These are phyloP conservation scores for Sorex maritimensis DNA, from an alignment of 2,797 vertebrate species.

Conservation along the genomic window DNA sequence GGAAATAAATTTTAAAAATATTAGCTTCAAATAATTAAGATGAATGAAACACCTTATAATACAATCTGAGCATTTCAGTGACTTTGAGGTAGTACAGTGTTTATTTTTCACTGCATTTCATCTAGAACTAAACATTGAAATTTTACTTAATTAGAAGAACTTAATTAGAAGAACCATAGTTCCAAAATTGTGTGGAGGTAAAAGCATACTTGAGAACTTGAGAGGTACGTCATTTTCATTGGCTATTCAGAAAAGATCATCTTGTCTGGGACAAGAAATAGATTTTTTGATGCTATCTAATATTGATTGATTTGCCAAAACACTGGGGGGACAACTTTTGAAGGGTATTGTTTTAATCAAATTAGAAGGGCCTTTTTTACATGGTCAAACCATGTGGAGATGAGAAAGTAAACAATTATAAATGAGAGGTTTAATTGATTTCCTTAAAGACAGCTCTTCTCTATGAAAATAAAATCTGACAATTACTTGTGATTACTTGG, in stretches of 20 bases:
- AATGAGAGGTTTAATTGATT: conserved; percentile 44
- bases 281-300: conserved; percentile 88
- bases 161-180: conserved; percentile 62
- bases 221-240: conserved; percentile 79
- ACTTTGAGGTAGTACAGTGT: conserved; percentile 54
- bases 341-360: conserved; percentile 83
- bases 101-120: conserved; percentile 63
- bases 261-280: conserved; percentile 81
- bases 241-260: conserved; percentile 83
- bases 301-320: conserved; percentile 86
- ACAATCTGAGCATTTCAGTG: conserved; percentile 36
- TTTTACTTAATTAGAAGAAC: conserved; percentile 73
- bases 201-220: conserved; percentile 26
- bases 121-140: conserved; percentile 74
- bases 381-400: conserved; percentile 48
- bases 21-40: not conserved
- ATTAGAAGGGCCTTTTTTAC: conserved; percentile 73
- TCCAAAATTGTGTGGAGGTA: conserved; percentile 36
- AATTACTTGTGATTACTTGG: conserved; percentile 56
- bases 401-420: conserved; percentile 68
- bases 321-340: conserved; percentile 83
- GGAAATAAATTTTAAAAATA: conserved; percentile 38
- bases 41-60: conserved; percentile 35
- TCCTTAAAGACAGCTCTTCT: conserved; percentile 56
- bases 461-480: conserved; percentile 63